Evolutionary conservation across 1,140 invertebrate genomes (phyloP).

Genomic region (Diprion similis): DNA sequence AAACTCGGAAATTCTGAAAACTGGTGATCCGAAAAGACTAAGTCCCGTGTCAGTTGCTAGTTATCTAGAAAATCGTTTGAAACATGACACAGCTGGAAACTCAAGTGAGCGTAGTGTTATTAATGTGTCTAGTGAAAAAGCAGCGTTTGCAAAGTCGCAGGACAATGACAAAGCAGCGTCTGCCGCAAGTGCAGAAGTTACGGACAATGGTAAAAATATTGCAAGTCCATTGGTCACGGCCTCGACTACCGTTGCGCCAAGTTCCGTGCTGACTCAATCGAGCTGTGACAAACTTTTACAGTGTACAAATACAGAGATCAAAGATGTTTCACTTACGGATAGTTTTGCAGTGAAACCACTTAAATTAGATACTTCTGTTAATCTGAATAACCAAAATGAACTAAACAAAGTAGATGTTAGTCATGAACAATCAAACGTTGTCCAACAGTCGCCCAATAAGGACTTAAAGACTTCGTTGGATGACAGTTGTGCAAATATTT

Average conservation of each 20-base stretch:
- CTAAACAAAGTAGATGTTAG: constrained; percentile 38
- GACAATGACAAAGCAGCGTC: constrained; percentile 18
- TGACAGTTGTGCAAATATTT: constrained; percentile 38
- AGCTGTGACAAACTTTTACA: constrained; percentile 45
- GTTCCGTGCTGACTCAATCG: constrained; percentile 31
- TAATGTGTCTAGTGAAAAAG: constrained; percentile 34
- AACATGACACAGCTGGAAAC: constrained; percentile 38
- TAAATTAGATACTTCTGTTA: constrained; percentile 41
- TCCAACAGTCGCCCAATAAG: constrained; percentile 30
- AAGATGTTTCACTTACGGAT: constrained; percentile 37
- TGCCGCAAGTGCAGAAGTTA: constrained; percentile 30
- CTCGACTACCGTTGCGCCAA: constrained; percentile 36
- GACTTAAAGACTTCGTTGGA: constrained; percentile 31
- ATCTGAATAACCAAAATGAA: constrained; percentile 29
- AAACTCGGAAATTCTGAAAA: constrained; percentile 54
- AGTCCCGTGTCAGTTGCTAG: constrained; percentile 42
- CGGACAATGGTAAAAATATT: constrained; percentile 29
- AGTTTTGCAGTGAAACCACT: constrained; percentile 25
- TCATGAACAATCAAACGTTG: constrained; percentile 30
- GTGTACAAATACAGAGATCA: constrained; percentile 21
- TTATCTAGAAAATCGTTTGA: constrained; percentile 47
- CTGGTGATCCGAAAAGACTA: constrained; percentile 42
- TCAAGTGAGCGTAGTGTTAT: constrained; percentile 33
- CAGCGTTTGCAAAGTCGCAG: constrained; percentile 14
- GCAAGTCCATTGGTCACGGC: constrained; percentile 40